phyloP scores from a whole-genome alignment of 2,888 invertebrate genomes.

The Rotaria magnacalcarata region DNA sequence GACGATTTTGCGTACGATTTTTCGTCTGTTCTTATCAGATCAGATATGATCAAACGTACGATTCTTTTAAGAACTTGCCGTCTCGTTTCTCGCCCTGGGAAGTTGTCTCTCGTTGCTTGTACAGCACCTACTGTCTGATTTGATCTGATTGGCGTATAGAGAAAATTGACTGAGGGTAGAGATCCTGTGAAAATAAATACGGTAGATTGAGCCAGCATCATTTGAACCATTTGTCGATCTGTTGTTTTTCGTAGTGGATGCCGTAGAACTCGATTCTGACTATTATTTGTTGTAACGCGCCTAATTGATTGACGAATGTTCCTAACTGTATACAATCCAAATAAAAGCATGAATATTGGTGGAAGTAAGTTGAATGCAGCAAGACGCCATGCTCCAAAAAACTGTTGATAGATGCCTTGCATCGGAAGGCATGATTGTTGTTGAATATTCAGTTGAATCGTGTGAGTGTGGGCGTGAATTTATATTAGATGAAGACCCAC shows the following conservation, averaged over 20 bases:
- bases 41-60: too few species aligned
- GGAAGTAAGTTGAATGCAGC: neutral
- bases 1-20: too few species aligned
- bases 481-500: too few species aligned
- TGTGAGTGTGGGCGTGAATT: too few species aligned
- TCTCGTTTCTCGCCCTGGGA: too few species aligned
- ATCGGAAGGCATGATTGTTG: neutral
- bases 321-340: neutral
- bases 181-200: neutral
- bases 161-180: neutral
- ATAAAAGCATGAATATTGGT: neutral
- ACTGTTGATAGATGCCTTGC: neutral
- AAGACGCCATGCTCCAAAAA: neutral
- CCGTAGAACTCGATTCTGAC: neutral
- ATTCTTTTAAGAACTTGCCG: too few species aligned
- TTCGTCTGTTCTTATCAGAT: too few species aligned
- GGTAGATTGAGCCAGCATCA: neutral
- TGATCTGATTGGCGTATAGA: neutral
- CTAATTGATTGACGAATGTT: neutral
- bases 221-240: neutral
- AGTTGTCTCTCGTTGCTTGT: neutral
- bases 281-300: neutral
- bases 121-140: neutral
- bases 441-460: neutral
- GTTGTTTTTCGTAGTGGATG: neutral